Conservation (phyloP, 2,797 vertebrate genomes). For the Sebastes nivosus region DNA sequence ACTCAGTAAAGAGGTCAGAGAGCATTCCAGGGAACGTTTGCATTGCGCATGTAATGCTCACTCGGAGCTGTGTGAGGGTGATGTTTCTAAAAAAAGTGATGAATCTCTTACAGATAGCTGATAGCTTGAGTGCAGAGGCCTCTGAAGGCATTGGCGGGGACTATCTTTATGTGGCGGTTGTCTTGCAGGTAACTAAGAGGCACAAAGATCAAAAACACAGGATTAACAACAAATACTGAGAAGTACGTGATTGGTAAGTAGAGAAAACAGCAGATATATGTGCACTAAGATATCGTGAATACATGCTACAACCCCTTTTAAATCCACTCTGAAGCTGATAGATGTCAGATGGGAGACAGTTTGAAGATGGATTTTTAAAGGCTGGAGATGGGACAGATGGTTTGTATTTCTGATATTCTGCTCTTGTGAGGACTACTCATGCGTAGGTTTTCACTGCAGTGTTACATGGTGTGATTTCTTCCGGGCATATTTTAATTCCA, state of each 20-base stretch:
- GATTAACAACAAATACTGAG: background rate
- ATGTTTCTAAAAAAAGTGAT: slow-evolving; percentile 20
- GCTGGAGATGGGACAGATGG: slow-evolving; percentile 4
- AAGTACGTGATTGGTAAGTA: background rate
- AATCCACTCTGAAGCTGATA: background rate
- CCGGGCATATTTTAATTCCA: slow-evolving; percentile 16
- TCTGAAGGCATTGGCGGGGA: slow-evolving; percentile 82
- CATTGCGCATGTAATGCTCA: slow-evolving; percentile 25
- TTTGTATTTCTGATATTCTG: slow-evolving; percentile 9
- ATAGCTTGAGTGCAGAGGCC: slow-evolving; percentile 80
- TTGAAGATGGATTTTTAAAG: slow-evolving; percentile 22
- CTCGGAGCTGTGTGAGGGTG: slow-evolving; percentile 31
- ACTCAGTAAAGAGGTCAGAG: slow-evolving; percentile 37
- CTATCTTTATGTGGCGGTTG: slow-evolving; percentile 75
- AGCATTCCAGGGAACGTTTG: slow-evolving; percentile 39
- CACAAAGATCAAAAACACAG: slow-evolving; percentile 20
- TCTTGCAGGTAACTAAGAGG: slow-evolving; percentile 77
- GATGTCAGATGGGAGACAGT: slow-evolving; percentile 9
- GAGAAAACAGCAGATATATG: background rate
- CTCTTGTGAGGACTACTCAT: background rate
- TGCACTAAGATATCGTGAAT: background rate
- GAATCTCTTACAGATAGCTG: slow-evolving; percentile 76
- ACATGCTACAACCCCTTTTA: background rate
- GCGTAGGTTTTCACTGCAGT: slow-evolving; percentile 17
- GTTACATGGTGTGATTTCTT: slow-evolving; percentile 17